A percentile compares a stretch with the other conserved stretches of the same genome.
These are phyloP conservation scores for Garra rufa DNA, from an alignment of 2,113 vertebrate genomes.

Conservation along the genomic window DNA sequence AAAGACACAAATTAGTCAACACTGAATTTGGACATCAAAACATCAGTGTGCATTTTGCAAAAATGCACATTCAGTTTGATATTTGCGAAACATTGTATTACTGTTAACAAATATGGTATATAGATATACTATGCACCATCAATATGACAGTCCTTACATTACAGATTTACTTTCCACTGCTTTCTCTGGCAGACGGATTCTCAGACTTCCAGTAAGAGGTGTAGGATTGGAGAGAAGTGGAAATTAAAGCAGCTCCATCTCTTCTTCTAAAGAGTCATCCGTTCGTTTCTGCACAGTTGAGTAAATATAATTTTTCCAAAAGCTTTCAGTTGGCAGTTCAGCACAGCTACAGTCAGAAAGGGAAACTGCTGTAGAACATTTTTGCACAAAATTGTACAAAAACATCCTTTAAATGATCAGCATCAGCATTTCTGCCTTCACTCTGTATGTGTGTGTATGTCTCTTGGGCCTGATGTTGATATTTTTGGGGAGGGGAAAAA, in stretches of 20 bases:
- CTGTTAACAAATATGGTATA: no score
- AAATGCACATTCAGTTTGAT: no score
- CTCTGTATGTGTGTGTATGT: neutral
- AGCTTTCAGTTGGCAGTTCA: conserved; percentile 28
- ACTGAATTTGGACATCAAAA: no score
- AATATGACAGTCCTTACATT: neutral
- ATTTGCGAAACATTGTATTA: no score
- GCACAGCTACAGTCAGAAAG: neutral
- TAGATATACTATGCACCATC: no score
- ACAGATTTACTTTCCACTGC: neutral
- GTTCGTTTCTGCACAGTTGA: conserved; percentile 39
- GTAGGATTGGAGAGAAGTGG: conserved; percentile 33
- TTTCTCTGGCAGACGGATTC: neutral
- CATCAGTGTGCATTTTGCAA: no score
- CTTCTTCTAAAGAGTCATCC: conserved; percentile 30
- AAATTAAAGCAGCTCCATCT: conserved; percentile 54
- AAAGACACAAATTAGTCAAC: no score
- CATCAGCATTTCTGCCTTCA: neutral
- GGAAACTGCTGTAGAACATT: neutral
- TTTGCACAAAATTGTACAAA: conserved; percentile 13
- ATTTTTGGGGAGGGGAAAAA: neutral
- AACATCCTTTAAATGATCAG: conserved; percentile 19
- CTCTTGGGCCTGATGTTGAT: neutral
- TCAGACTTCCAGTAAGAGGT: conserved; percentile 49
- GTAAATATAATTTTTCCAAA: conserved; percentile 40